A percentile compares a stretch with the other conserved stretches of the same genome.
Evolutionary conservation across 2,888 invertebrate species (phyloP).

Genomic region (Lycocerus yunnanus): DNA sequence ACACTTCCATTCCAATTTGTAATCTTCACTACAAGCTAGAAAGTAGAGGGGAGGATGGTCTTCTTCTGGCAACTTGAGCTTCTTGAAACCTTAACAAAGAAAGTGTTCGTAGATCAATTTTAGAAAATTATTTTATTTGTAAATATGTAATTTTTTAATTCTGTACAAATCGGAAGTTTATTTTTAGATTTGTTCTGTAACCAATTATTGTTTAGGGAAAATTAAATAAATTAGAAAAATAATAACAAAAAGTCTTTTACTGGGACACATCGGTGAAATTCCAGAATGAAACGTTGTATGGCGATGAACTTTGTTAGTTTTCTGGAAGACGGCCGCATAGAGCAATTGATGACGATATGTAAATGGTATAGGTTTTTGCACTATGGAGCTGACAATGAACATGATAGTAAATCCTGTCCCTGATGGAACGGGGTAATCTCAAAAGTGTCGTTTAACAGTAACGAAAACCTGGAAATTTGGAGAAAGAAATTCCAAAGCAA

Average conservation of each 20-base stretch:
- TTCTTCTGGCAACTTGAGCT: not conserved
- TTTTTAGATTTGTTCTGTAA: not conserved
- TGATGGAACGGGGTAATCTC: too few species aligned
- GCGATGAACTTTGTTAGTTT: too few species aligned
- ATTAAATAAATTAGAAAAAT: not conserved
- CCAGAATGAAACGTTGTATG: too few species aligned
- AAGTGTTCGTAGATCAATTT: not conserved
- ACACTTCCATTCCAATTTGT: not conserved
- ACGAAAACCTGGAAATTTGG: too few species aligned
- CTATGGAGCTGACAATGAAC: too few species aligned
- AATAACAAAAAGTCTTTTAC: not conserved
- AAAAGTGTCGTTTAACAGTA: too few species aligned
- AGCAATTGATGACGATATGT: too few species aligned
- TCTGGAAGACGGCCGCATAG: too few species aligned
- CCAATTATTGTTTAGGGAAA: not conserved
- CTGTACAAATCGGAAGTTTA: not conserved
- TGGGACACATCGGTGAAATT: too few species aligned
- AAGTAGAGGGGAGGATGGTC: not conserved
- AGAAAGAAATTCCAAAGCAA: too few species aligned
- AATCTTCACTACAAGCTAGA: not conserved
- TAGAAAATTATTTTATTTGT: not conserved
- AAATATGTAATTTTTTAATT: not conserved
- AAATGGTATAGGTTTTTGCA: too few species aligned
- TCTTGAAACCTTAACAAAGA: not conserved
- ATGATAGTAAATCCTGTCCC: too few species aligned